Evolutionary conservation across 2,888 invertebrate species (phyloP), one percentile per base, ranked within the genome.

Genomic region (Parnassius apollo): DNA sequence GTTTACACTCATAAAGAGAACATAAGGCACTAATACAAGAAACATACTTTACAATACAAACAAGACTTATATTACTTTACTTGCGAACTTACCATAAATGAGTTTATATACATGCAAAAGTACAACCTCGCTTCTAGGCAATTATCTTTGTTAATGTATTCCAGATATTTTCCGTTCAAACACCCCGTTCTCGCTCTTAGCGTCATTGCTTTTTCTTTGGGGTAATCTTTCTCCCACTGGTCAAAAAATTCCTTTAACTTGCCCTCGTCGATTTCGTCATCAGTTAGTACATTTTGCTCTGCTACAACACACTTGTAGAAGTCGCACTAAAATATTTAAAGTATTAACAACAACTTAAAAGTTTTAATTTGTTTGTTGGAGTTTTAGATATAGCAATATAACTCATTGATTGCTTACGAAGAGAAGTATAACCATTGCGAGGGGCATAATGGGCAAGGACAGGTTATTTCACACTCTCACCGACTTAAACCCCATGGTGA

Each of bases 41-140:
- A 7, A 35, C 35, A 35, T n/a, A n/a, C n/a, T n/a, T n/a, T n/a
- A n/a, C n/a, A n/a, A n/a, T n/a, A n/a, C n/a, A n/a, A n/a, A n/a
- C 1, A 35, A 35, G 4, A 35, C 35, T 35, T 35, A 35, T 35
- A 3, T 35, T 35, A 35, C 35, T 35, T 35, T 35, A 35, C 35
- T 35, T 7, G 7, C 35, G 35, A 35, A 61, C 72, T 67, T 67
- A 78, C 78, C 64, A 75, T 49, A 12, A 72, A 22, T 2, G 68
- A 22, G 45, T 73, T 70, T 0, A 73, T 49, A 56, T 71, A 73
- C 11, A 62, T 18, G 65, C 78, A 78, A 7, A 68, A 52, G 22
- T 68, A 69, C 46, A 75, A 74, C 50, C 70, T 71, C 0, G 70
- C 45, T 3, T 72, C 65, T 0, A 67, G 66, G 59, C 76, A 77